phyloP scores from a whole-genome alignment of 2,797 vertebrate species.

The Coreius guichenoti region DNA sequence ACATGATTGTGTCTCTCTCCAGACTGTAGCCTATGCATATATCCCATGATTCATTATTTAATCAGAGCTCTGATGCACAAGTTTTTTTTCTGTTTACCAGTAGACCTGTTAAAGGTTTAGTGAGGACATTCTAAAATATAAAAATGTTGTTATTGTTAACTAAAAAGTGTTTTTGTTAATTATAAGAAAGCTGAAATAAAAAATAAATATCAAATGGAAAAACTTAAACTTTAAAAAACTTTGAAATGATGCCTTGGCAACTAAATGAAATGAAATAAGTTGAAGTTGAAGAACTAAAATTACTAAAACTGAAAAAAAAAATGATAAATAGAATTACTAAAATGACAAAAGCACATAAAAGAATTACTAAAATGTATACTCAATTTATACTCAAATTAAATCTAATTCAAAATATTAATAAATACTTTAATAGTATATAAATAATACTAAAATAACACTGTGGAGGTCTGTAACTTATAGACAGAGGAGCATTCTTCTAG shows the following conservation, averaged over 20 bases:
- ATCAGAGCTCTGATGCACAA: neutral
- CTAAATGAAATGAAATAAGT: no score
- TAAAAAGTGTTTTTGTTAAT: neutral
- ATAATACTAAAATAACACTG: no score
- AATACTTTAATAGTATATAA: no score
- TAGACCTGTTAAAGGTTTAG: constrained; percentile 11
- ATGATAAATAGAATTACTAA: no score
- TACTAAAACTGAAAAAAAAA: no score
- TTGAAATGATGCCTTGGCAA: no score
- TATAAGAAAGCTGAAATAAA: neutral
- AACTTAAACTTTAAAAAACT: neutral
- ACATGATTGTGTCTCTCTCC: neutral
- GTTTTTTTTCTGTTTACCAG: neutral
- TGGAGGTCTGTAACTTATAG: neutral
- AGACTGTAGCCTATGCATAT: neutral
- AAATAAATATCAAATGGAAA: neutral
- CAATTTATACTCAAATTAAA: no score
- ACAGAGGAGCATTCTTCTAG: neutral
- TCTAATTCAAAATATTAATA: no score
- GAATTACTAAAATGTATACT: neutral
- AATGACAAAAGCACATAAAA: no score
- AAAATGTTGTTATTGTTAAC: neutral
- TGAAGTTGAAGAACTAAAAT: no score
- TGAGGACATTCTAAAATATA: no score
- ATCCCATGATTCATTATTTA: constrained; percentile 35